Base-by-base conservation (phyloP, 2,888 invertebrate genomes). In the Drosophila rellima region DNA sequence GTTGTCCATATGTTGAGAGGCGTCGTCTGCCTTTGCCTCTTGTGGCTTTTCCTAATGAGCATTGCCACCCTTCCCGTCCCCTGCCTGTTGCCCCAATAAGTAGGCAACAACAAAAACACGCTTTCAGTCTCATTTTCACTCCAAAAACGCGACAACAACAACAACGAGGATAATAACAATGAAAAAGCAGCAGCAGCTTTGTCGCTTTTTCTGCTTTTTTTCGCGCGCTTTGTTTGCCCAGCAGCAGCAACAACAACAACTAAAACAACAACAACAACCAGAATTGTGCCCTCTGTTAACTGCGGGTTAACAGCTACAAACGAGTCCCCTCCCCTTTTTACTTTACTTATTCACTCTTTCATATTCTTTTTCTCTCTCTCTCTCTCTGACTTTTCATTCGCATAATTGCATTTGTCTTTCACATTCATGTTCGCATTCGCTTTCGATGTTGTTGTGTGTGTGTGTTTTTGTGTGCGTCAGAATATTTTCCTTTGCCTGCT, bases 401-500 rank as follows among this genome's bases (percentile, higher is more conserved):
- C 60, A 76, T 70, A 80, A 75, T 80, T 80, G 83, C 76, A 76
- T 76, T 80, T 76, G 80, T 69, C 64, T 79, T 72, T 61, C 35
- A 44, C 71, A 63, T 65, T 72, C 42, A 33, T 42, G 47, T 61
- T 70, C 60, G 56, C 60, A 37, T 52, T 66, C 60, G 56, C 50
- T 52, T 60, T 65, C 50, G 51, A 39, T 55, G 48, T 56, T 63
- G 37, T 61, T 60, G 51, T 20, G 20, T 26, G 29, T 55, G 56
- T 33, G 20, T 39, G 44, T 60, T 40, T 60, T 57, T 55, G 57
- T 42, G 66, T 70, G 66, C 62, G 70, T 66, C 72, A 64, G 69
- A 72, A 72, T 72, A 69, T 69, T 72, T 64, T 68, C 50, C 13
- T 59, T 54, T 29, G 33, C 29, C 56, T 50, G 44, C 33, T 65